These are phyloP conservation scores for Hirtodrosophila cameraria DNA, from an alignment of 2,888 invertebrate species.

Conservation along the genomic window DNA sequence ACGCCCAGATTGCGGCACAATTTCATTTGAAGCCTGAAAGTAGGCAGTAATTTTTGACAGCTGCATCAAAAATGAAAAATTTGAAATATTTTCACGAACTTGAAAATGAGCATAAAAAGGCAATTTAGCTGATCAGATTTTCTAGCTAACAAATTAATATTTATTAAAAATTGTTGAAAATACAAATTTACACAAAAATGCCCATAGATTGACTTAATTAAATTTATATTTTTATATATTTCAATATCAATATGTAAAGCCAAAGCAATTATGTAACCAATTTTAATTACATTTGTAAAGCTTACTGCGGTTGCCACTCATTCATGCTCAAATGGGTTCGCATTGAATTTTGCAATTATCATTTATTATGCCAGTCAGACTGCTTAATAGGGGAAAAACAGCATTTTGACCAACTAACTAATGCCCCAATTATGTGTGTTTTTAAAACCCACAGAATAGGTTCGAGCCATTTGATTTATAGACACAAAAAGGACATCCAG, in stretches of 20 bases:
- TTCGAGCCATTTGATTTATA: constrained; percentile 51
- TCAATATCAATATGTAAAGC: constrained; percentile 8
- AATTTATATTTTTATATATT: too few relatives aligned
- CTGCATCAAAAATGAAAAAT: too few relatives aligned
- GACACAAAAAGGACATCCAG: constrained; percentile 18
- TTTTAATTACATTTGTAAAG: constrained; percentile 41
- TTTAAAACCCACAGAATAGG: not conserved
- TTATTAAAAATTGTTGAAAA: too few relatives aligned
- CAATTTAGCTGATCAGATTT: too few relatives aligned
- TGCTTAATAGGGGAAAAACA: constrained; percentile 14
- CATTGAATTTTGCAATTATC: constrained; percentile 67
- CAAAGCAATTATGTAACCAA: constrained; percentile 10
- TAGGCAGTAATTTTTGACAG: constrained; percentile 9
- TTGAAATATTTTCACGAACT: too few relatives aligned
- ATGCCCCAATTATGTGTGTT: constrained; percentile 63
- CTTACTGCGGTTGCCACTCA: constrained; percentile 9
- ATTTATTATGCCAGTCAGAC: constrained; percentile 41
- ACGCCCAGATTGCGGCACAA: not conserved
- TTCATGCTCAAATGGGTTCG: constrained; percentile 36
- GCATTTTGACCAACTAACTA: constrained; percentile 22
- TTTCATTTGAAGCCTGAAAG: constrained; percentile 9
- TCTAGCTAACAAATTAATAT: too few relatives aligned
- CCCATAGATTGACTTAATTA: too few relatives aligned
- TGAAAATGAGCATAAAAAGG: too few relatives aligned
- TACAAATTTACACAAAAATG: too few relatives aligned